Evolutionary conservation across 2,113 vertebrate species (phyloP), one percentile per base, ranked within the genome.

Genomic region (Coracopsis vasa): DNA sequence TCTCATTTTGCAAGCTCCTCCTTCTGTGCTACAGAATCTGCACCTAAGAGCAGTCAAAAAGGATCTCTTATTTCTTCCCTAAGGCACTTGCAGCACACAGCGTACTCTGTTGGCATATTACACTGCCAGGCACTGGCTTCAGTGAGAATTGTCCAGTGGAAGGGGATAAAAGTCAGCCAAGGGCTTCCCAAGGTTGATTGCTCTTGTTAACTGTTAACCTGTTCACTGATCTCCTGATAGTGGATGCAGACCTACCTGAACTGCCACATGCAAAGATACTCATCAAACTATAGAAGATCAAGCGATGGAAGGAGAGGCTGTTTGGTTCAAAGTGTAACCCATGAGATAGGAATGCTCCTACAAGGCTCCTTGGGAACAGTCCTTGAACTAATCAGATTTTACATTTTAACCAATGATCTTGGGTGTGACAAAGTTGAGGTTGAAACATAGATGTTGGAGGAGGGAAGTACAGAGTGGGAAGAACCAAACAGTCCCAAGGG

Each of bases 401-500:
- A 4, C 58, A 31, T 66, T 70, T 45, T 53, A 50, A 62, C 25
- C 37, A 8, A 0, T 28, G 48, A 51, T 41, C 35, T 42, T 18
- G 71, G 56, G 31, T 39, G 44, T 35, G 11, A 70, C 51, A 44
- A 88, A 83, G n/a, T 6, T 65, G 28, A 41, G 21, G 33, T 60
- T 56, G 58, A 86, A 74, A 39, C 0, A 0, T 8, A 44, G 27
- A n/a, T 56, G 58, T 18, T 48, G 79, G 24, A 61, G 37, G 66
- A 90, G 51, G 80, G 88, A 86, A 94, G 87, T 51, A 75, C 53
- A 58, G 44, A 39, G 85, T 44, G 39, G 79, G 85, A 90, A 97
- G 74, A 72, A 31, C 13, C 16, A 50, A 54, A 51, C 28, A 75
- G 84, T 47, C 69, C 47, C 88, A 75, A 72, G 71, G 66, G 47